Base-by-base conservation (phyloP, 1,140 invertebrate species). In the Pygmarrhopalites habei region DNA sequence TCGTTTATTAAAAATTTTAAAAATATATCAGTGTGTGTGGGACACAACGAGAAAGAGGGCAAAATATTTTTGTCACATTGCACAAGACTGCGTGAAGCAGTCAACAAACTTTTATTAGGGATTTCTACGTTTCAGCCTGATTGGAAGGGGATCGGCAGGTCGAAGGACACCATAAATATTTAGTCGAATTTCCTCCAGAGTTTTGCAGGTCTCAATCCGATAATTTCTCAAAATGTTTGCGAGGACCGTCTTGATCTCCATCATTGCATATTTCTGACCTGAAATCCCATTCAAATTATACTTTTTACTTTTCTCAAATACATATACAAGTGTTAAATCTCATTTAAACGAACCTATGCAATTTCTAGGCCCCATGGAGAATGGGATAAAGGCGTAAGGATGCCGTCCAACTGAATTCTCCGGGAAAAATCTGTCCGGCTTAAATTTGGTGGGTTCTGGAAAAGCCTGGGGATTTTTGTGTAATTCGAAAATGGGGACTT, bases 171-270 rank as follows among this genome's bases (percentile, higher is more conserved):
- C n/a, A n/a, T n/a, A n/a, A n/a, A n/a, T n/a, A n/a, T n/a, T n/a
- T n/a, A n/a, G n/a, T n/a, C n/a, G n/a, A n/a, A n/a, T n/a, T n/a
- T 90, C 83, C 23, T 82, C 76, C 62, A 87, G 83, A 58, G 82
- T 82, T 4, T 87, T 73, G 62, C 84, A 80, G 1, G 86, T 86
- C 14, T 77, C 77, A 15, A 67, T n/a, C 2, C 46, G 39, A 39
- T 68, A 71, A 23, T 65, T 74, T 47, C 77, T 69, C 2, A 81
- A 67, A 14, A 80, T 71, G 4, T 73, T 63, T 0, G 78, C 68
- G 12, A 84, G 66, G 4, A 82, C 70, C 1, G 79, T 76, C 72
- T 85, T 83, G 46, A 79, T 74, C 72, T 83, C 81, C 69, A 81
- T 72, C 66, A 79, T 56, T 2, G 80, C 80, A 71, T 80, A 81